Percentiles rank a stretch among this genome's conserved stretches.
These are phyloP conservation scores for Helicoverpa armigera DNA, from an alignment of 1,140 invertebrate species.

Conservation along the genomic window DNA sequence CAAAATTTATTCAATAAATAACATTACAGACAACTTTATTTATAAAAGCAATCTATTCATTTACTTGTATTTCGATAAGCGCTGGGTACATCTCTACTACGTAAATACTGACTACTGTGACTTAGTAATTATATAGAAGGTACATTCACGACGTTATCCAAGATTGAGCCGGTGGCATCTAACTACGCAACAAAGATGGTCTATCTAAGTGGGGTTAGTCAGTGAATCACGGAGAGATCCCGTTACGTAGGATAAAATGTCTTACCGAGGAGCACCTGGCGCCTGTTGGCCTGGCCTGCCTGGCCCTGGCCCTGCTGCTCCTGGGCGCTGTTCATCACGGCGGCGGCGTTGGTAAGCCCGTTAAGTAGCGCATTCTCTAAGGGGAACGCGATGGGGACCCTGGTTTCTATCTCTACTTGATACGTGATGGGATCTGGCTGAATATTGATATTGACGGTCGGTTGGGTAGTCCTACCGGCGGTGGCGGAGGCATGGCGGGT, in stretches of 20 bases:
- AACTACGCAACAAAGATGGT: slow-evolving; percentile 31
- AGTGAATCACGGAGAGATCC: neutral
- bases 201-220: neutral
- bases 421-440: slow-evolving; percentile 69
- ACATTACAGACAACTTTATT: neutral
- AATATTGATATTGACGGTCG: slow-evolving; percentile 67
- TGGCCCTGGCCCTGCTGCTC: slow-evolving; percentile 21
- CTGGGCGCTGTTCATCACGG: neutral
- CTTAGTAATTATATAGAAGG: neutral
- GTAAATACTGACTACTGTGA: neutral
- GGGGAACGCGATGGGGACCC: slow-evolving; percentile 65
- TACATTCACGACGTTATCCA: slow-evolving; percentile 8
- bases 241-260: slow-evolving; percentile 13
- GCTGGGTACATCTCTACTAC: too few species aligned
- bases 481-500: slow-evolving; percentile 26
- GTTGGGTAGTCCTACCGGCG: slow-evolving; percentile 57
- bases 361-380: slow-evolving; percentile 61
- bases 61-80: neutral
- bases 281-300: slow-evolving; percentile 38
- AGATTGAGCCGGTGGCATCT: slow-evolving; percentile 26
- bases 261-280: slow-evolving; percentile 62
- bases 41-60: neutral
- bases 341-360: slow-evolving; percentile 40
- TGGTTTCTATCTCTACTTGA: slow-evolving; percentile 73
- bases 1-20: slow-evolving; percentile 1